Base-by-base conservation (phyloP, 2,888 invertebrate species). In the Hirtodrosophila trivittata region DNA sequence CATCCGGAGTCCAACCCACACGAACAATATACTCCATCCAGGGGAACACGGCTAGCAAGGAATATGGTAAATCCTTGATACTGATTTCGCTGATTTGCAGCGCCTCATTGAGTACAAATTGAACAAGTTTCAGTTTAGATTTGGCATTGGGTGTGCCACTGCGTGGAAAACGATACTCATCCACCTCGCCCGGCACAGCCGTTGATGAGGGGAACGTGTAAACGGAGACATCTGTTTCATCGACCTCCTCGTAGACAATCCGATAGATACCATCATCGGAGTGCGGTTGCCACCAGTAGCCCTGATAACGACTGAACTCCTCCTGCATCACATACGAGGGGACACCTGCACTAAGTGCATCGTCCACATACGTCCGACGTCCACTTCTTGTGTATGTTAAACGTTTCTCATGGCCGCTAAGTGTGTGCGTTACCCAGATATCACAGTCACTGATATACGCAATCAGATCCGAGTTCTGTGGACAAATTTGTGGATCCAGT, bases 321-420 rank as follows among this genome's bases (percentile, higher is more conserved):
- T 99, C 99, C 91, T 99, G 99, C 89, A 98, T 97, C 0, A 99
- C 97, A 91, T 98, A 99, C 1, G 98, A 97, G 0, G 99, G 98
- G n/a, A 97, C 95, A 0, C 99, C 99, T 0, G 98, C 97, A 84
- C 95, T 96, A 0, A 95, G 91, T 0, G 97, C 97, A 90, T 97
- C 97, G 75, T 97, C 96, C 0, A 94, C 93, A 80, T 97, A 91
- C 64, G 92, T 93, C 69, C 93, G 91, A 5, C 94, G 93, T 2
- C 94, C 94, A 89, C 93, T 94, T 78, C 94, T 94, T 0, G 94
- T 94, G 86, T 93, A 94, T 12, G 95, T 95, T 66, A 95, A 89
- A 70, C 95, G 92, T 84, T 95, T 93, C 80, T 95, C 95, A 75
- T 93, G 93, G 18, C 95, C 95, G 50, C 91, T 91, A 5, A 91